Evolutionary conservation across 2,113 vertebrate genomes (phyloP).

Genomic region (Malaclemys terrapin): DNA sequence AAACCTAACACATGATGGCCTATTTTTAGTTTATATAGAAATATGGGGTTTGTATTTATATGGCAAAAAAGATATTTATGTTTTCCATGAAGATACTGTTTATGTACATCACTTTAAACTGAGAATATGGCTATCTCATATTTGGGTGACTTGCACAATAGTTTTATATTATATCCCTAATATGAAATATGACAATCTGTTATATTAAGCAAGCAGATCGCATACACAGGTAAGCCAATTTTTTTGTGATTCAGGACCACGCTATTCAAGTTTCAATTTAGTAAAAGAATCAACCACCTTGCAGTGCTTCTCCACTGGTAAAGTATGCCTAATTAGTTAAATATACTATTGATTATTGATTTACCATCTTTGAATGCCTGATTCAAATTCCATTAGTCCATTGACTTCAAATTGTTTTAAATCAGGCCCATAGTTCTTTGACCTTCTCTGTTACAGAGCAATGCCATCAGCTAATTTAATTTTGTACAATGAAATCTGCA

Average conservation of each 20-base stretch:
- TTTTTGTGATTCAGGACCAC: neutral
- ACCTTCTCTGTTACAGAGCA: neutral
- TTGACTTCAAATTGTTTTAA: conserved; percentile 5
- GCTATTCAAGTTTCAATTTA: neutral
- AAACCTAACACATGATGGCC: neutral
- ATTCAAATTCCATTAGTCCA: neutral
- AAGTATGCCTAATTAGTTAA: neutral
- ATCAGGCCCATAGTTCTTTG: neutral
- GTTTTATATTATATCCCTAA: neutral
- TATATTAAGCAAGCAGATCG: neutral
- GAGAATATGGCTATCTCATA: neutral
- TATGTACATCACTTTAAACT: neutral
- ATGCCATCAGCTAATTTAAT: neutral
- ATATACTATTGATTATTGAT: neutral
- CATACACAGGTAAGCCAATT: neutral
- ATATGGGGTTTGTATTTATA: neutral
- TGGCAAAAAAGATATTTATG: neutral
- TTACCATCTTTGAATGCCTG: neutral
- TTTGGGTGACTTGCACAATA: neutral
- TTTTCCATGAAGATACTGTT: neutral
- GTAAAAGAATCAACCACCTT: neutral
- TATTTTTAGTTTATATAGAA: neutral
- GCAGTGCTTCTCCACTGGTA: neutral
- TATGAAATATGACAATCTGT: neutral
- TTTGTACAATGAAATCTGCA: neutral